Evolutionary conservation across 2,888 invertebrate genomes (phyloP).

Genomic region (Nomada hirtipes): DNA sequence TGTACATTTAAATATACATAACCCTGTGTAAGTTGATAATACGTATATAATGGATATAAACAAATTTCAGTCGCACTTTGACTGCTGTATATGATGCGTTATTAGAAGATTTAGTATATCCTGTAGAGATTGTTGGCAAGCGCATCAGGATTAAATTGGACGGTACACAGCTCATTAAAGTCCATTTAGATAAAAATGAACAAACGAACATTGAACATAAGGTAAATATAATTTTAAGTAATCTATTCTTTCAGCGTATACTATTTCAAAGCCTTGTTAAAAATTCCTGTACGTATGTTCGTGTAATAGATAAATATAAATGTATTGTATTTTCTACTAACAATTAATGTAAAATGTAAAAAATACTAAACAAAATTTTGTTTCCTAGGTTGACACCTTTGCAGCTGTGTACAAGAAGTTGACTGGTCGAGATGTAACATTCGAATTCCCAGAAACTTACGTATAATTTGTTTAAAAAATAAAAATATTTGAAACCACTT

Average conservation of each 20-base stretch:
- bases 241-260: background rate
- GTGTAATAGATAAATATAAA: background rate
- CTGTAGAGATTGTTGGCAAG: conserved; percentile 99
- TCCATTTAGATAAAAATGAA: conserved; percentile 98
- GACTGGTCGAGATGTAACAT: conserved; percentile 99
- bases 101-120: conserved; percentile 98
- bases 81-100: conserved; percentile 99
- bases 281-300: background rate
- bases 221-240: conserved; percentile 85
- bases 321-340: background rate
- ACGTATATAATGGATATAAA: conserved; percentile 1
- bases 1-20: conserved; percentile 1
- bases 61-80: conserved; percentile 90
- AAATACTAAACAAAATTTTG: conserved; percentile 1
- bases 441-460: conserved; percentile 99
- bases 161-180: conserved; percentile 98
- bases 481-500: conserved; percentile 65
- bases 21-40: background rate
- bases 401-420: conserved; percentile 99
- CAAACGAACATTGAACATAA: conserved; percentile 99
- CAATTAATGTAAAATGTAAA: conserved; percentile 20
- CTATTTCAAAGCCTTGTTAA: background rate
- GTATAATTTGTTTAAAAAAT: conserved; percentile 87
- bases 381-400: conserved; percentile 96
- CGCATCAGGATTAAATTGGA: conserved; percentile 98